Evolutionary conservation across 2,113 vertebrate species (phyloP).

Genomic region (Alces alces): DNA sequence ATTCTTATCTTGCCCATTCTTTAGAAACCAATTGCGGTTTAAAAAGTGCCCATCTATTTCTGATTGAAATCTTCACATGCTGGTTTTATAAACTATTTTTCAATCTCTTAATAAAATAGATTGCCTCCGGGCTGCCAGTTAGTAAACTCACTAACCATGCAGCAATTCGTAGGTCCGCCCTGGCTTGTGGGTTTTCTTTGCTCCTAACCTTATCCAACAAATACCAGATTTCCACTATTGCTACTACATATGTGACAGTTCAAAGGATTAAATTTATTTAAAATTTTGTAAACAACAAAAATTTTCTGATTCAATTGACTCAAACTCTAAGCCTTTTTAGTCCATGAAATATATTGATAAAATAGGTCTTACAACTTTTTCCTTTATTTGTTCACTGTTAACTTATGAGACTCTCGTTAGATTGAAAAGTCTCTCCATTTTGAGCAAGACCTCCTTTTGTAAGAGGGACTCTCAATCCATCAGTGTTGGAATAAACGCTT

Average conservation of each 20-base stretch:
- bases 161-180: conserved; percentile 53
- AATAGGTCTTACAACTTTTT: background rate
- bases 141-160: conserved; percentile 76
- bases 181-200: conserved; percentile 51
- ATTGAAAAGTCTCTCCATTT: background rate
- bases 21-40: conserved; percentile 81
- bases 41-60: conserved; percentile 81
- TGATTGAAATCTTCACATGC: conserved; percentile 80
- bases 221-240: background rate
- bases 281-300: background rate
- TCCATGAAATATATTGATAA: background rate
- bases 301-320: background rate
- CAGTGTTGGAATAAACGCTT: background rate
- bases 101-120: conserved; percentile 84
- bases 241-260: background rate
- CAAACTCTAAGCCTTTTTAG: background rate
- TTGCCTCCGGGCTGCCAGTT: conserved; percentile 75
- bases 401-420: background rate
- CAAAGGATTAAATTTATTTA: background rate
- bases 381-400: background rate
- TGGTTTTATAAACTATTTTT: conserved; percentile 77
- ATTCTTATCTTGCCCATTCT: conserved; percentile 82
- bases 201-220: conserved; percentile 53
- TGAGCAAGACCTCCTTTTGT: background rate
- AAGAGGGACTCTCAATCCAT: background rate